Evolutionary conservation across 2,113 vertebrate species (phyloP).

Genomic region (Oncorhynchus kisutch): DNA sequence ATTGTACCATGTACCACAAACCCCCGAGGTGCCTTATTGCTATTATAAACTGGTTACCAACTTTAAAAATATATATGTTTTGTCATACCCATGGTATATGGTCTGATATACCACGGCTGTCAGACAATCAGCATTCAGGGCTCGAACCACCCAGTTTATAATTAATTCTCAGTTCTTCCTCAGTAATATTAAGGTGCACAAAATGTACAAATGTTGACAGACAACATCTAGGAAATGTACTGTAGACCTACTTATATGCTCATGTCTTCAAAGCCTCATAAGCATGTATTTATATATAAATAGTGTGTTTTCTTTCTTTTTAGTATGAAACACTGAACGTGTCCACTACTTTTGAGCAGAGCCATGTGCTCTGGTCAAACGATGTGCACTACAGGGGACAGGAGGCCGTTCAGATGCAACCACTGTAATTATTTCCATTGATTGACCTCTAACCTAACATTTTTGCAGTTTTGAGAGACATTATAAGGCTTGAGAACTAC

Average conservation of each 20-base stretch:
- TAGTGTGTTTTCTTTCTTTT: conserved; percentile 17
- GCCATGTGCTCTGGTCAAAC: too few species aligned
- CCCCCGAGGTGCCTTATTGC: too few species aligned
- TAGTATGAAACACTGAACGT: conserved; percentile 40
- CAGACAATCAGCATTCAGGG: too few species aligned
- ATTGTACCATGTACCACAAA: too few species aligned
- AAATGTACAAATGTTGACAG: conserved; percentile 28
- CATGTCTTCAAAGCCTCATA: conserved; percentile 42
- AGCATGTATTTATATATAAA: conserved; percentile 54
- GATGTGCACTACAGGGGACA: too few species aligned
- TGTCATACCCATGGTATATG: too few species aligned
- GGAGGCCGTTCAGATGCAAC: neutral
- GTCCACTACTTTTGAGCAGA: too few species aligned
- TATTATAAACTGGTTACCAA: too few species aligned
- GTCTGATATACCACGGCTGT: too few species aligned
- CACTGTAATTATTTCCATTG: conserved; percentile 22
- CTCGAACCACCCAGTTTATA: too few species aligned
- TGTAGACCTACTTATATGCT: conserved; percentile 10
- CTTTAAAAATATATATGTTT: too few species aligned
- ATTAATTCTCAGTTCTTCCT: conserved; percentile 40
- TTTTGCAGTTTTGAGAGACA: conserved; percentile 18
- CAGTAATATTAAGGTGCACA: conserved; percentile 43
- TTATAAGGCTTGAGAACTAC: neutral
- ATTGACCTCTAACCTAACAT: conserved; percentile 21
- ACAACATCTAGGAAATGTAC: neutral